These are phyloP conservation scores for Ligdia adustata DNA, from an alignment of 2,888 invertebrate species.

Conservation along the genomic window DNA sequence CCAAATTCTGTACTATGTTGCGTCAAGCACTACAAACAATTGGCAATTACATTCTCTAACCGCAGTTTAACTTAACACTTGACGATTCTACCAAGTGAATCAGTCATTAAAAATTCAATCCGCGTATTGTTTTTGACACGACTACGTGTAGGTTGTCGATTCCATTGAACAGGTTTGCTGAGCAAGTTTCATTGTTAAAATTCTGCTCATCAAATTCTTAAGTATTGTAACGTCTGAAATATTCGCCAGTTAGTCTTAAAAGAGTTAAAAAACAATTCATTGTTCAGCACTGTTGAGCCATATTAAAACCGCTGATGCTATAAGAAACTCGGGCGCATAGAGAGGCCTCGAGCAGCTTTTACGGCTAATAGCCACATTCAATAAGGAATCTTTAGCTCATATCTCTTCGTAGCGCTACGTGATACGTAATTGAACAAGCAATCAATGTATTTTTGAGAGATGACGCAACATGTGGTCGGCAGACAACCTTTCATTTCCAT, in stretches of 20 bases:
- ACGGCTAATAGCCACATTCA: slow-evolving; percentile 2
- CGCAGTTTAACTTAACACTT: slow-evolving; percentile 19
- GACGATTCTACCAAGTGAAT: slow-evolving; percentile 45
- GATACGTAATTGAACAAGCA: slow-evolving; percentile 42
- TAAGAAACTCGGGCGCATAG: not conserved
- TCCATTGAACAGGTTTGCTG: slow-evolving; percentile 26
- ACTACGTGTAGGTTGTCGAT: slow-evolving; percentile 35
- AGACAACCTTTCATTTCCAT: slow-evolving; percentile 47
- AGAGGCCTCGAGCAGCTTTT: slow-evolving; percentile 3
- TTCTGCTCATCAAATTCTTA: slow-evolving; percentile 11
- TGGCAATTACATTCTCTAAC: not conserved
- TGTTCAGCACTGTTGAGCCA: too few relatives aligned
- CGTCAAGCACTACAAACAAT: too few relatives aligned
- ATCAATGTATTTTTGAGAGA: slow-evolving; percentile 47
- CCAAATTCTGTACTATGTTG: too few relatives aligned
- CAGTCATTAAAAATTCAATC: slow-evolving; percentile 50
- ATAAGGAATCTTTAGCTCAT: slow-evolving; percentile 13
- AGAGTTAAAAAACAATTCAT: too few relatives aligned
- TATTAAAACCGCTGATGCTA: too few relatives aligned
- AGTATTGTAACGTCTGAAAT: not conserved
- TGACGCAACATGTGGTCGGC: slow-evolving; percentile 49
- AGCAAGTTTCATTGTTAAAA: slow-evolving; percentile 11
- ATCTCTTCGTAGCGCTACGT: slow-evolving; percentile 19
- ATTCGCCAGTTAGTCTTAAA: too few relatives aligned
- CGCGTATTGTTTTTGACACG: slow-evolving; percentile 45